Conservation (phyloP, 2,888 invertebrate species). For the Calameuta pallipes region DNA sequence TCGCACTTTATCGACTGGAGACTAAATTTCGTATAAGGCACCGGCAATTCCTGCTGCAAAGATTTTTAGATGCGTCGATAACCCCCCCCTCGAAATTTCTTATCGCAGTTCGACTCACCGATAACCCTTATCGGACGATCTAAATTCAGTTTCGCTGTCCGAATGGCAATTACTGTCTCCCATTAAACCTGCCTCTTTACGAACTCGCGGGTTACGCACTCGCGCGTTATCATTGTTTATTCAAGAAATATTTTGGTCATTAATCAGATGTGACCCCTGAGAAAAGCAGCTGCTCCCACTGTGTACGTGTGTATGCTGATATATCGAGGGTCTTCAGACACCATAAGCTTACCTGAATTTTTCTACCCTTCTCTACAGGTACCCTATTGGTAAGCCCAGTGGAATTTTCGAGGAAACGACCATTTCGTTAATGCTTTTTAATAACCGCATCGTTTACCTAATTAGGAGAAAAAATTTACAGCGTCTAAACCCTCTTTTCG, state of each 20-base stretch:
- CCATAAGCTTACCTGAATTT: neutral
- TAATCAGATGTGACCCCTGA: conserved; percentile 50
- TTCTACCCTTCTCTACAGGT: neutral
- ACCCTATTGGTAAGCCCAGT: neutral
- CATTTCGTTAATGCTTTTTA: neutral
- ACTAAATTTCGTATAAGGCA: neutral
- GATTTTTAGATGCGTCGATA: neutral
- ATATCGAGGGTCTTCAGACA: neutral
- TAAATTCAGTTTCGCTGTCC: conserved; percentile 20
- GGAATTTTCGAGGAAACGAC: neutral
- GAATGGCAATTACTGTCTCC: conserved; percentile 13
- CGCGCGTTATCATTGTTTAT: conserved; percentile 54
- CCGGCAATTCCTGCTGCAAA: neutral
- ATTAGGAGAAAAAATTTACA: neutral
- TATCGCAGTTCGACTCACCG: conserved; percentile 2
- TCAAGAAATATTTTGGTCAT: conserved; percentile 59
- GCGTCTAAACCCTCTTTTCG: conserved; percentile 11
- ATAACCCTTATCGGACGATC: conserved; percentile 12
- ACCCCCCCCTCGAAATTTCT: neutral
- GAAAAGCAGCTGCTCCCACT: conserved; percentile 41
- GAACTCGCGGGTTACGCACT: conserved; percentile 23
- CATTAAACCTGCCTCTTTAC: conserved; percentile 15
- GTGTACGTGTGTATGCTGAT: neutral
- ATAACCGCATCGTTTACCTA: neutral
- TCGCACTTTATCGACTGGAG: neutral